Base-by-base conservation (phyloP, 2,888 invertebrate genomes). In the Tiliacea citrago region DNA sequence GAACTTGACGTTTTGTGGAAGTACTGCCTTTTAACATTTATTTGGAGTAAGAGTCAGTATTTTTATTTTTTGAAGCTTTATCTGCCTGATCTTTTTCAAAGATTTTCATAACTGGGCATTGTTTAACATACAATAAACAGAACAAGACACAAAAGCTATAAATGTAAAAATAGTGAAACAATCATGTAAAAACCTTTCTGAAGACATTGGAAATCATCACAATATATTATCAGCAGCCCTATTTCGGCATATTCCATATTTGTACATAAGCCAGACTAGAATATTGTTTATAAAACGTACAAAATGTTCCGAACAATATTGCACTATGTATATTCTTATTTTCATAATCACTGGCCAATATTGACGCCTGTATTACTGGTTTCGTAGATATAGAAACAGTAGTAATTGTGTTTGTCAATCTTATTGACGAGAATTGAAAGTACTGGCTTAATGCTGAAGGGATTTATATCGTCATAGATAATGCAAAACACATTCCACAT, bases 201-300 rank as follows among this genome's bases (percentile, higher is more conserved):
- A 45, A 29, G 42, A 18, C 6, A 49, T 24, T 39, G 12, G 18
- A 21, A 71, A 53, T 16, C 61, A 39, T 8, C 21, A n/a, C 49
- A 49, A n/a, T n/a, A 75, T n/a, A 58, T 2, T 18, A 47, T 68
- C 42, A 6, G 21, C 53, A 35, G 51, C 49, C 24, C 21, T 57
- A n/a, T 39, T 39, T 55, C 7, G 12, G 18, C 16, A n/a, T 47
- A 24, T 51, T 60, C 0, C 18, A 55, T 69, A 67, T 49, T 81
- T 49, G 53, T 63, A 69, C 49, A 68, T 55, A 67, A 35, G 21
- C 51, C 70, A 49, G 86, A 86, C 85, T 86, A 86, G 85, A 80
- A 70, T 74, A 77, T 77, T 75, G 62, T 49, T 47, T 74, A 76
- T 57, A 76, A 83, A 78, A 75, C n/a, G 66, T 84, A 77, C 58